Evolutionary conservation across 2,797 vertebrate species (phyloP), one percentile per base, ranked within the genome.

Genomic region (Tolypeutes matacus): DNA sequence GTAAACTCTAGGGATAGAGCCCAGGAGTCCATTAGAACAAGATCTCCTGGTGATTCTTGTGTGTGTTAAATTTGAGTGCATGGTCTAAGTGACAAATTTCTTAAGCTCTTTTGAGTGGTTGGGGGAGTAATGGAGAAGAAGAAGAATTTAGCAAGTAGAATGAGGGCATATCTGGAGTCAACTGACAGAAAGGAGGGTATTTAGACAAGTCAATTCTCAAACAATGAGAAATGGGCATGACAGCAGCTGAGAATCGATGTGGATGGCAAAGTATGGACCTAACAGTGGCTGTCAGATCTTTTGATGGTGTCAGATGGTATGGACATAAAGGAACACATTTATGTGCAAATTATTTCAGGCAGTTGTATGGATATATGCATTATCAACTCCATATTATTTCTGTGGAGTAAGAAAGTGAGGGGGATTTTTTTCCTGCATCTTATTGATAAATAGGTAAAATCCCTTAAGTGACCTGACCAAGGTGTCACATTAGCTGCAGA

Each of bases 401-500:
- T 58, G 14, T 60, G 67, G 46, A 46, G 12, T 67, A 80, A 86
- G 27, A 84, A 88, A 86, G 14, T 15, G 7, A 5, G 25, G 12
- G 20, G 3, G 64, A 56, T 56, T 73, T 69, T 67, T 78, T 49
- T 83, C 39, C 39, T 96, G 13, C 14, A 17, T 86, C 53, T 77
- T 86, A 29, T 34, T 83, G 31, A 34, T 75, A 14, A 92, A 72
- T 62, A 95, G 36, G 29, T 65, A 88, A 72, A 86, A 88, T 92
- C 29, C 46, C 7, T 83, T 51, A 36, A 58, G 21, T 70, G 70
- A 90, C 34, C 62, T 77, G 82, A 81, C 23, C 2, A 34, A 31
- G 17, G 23, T 86, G 12, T 62, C 82, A 49, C 6, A 27, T 81
- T 73, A 76, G 34, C 31, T 46, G 39, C 25, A 89, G 82, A 89